A percentile compares a stretch with the other conserved stretches of the same genome.
These are phyloP conservation scores for Scaptomyza montana DNA, from an alignment of 1,140 invertebrate genomes.

Conservation along the genomic window DNA sequence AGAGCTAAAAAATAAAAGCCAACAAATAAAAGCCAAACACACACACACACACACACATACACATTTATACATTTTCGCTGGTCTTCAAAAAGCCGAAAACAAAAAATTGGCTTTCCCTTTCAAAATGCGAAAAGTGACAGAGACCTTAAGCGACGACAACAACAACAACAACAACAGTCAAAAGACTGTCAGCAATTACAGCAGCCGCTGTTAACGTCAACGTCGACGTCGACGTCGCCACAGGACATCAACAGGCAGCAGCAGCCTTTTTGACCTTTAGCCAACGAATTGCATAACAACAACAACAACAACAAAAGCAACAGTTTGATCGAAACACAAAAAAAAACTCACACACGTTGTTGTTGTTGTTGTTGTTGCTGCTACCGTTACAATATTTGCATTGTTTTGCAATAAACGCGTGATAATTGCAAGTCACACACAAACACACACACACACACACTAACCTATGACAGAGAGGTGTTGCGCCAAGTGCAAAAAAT, in stretches of 20 bases:
- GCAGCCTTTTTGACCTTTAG: slow-evolving; percentile 46
- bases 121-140: slow-evolving; percentile 23
- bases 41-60: slow-evolving; percentile 1
- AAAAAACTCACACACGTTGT: slow-evolving; percentile 28
- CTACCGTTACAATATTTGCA: slow-evolving; percentile 66
- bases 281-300: slow-evolving; percentile 52
- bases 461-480: slow-evolving; percentile 39
- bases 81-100: not conserved
- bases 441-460: slow-evolving; percentile 21
- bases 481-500: slow-evolving; percentile 46
- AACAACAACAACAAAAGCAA: slow-evolving; percentile 43
- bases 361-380: slow-evolving; percentile 26
- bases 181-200: slow-evolving; percentile 76
- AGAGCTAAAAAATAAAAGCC: slow-evolving; percentile 25
- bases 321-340: slow-evolving; percentile 31
- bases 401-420: slow-evolving; percentile 79
- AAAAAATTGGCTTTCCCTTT: slow-evolving; percentile 66
- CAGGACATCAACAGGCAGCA: slow-evolving; percentile 58
- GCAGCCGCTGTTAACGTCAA: slow-evolving; percentile 23
- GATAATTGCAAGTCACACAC: slow-evolving; percentile 68
- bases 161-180: slow-evolving; percentile 16
- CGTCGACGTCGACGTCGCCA: slow-evolving; percentile 32
- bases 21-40: not conserved
- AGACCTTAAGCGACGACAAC: slow-evolving; percentile 1
- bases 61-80: slow-evolving; percentile 8